Evolutionary conservation across 1,140 invertebrate genomes (phyloP), one percentile per base, ranked within the genome.

Genomic region (Drosophila pseudoananassae): DNA sequence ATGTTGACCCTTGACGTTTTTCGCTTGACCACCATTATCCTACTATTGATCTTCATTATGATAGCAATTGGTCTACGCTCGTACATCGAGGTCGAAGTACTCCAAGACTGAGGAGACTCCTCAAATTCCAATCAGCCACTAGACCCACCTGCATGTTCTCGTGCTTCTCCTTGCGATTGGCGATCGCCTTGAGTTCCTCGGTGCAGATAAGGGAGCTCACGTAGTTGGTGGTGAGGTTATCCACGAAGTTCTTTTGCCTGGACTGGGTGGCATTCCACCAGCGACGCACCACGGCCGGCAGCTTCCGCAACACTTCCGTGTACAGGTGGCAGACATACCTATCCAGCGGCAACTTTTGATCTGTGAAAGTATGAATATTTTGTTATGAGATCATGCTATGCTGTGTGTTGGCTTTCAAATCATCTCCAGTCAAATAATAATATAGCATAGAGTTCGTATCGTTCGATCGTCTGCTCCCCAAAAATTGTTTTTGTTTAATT

Each of bases 211-310:
- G 84, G 2, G 94, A 94, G 71, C 96, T 96, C 3, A 97, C 94
- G 89, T 95, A 95, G 58, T 94, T 93, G 0, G 93, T 93, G 7
- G 97, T 97, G 20, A 97, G 94, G 89, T 94, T 94, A 72, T 98
- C 96, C 4, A 98, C 94, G 54, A 95, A 93, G 51, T 93, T 93
- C 33, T 95, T 93, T 8, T 94, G 93, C 77, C 94, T 93, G 54
- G 95, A 94, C 20, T 97, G 96, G 2, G 93, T 90, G 43, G 94
- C 93, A 55, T 94, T 94, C 95, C 96, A 97, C 97, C 97, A 98
- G 79, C 95, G 94, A 15, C 97, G 93, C 3, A 96, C 95, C 49
- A 96, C 92, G 33, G 96, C 96, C n/a, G 96, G 96, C 71, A 97
- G 92, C 74, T 94, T 93, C 38, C 94, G 93, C 29, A 97, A 87